These are phyloP conservation scores for Drosophila elegans DNA, from an alignment of 1,140 invertebrate genomes.

Conservation along the genomic window DNA sequence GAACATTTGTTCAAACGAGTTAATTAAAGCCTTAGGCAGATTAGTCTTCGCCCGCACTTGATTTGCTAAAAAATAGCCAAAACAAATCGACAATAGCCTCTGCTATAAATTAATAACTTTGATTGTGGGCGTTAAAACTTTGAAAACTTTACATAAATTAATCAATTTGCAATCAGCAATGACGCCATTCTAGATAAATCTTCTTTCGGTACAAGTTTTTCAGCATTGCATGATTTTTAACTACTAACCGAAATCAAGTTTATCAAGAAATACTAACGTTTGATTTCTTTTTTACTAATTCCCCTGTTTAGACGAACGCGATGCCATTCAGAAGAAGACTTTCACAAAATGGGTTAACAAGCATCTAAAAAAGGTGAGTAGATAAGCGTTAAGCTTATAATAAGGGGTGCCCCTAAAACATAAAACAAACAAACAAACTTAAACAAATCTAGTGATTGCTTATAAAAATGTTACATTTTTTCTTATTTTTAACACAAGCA, in stretches of 20 bases:
- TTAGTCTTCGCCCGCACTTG: conserved; percentile 59
- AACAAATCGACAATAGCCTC: background rate
- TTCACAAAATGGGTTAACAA: conserved; percentile 99
- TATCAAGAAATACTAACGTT: conserved; percentile 24
- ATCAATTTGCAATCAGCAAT: conserved; percentile 24
- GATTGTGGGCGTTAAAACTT: conserved; percentile 50
- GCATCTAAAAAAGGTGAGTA: conserved; percentile 98
- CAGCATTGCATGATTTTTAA: conserved; percentile 51
- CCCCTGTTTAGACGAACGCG: conserved; percentile 95
- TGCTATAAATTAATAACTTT: conserved; percentile 18
- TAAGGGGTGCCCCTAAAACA: conserved; percentile 18
- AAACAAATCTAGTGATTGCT: conserved; percentile 10
- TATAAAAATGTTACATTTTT: conserved; percentile 17
- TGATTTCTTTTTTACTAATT: conserved; percentile 60
- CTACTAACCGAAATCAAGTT: conserved; percentile 21
- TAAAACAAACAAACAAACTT: conserved; percentile 11
- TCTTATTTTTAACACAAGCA: conserved; percentile 54
- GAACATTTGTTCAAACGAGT: conserved; percentile 56
- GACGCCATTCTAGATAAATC: conserved; percentile 10
- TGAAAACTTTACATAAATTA: conserved; percentile 51
- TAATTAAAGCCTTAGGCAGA: conserved; percentile 60
- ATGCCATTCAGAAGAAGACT: conserved; percentile 99
- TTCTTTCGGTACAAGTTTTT: conserved; percentile 35
- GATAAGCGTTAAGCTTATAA: conserved; percentile 13
- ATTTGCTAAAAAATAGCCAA: background rate